Percentiles rank a stretch among this genome's conserved stretches.
These are phyloP conservation scores for Tachuris rubrigastra DNA, from an alignment of 2,113 vertebrate genomes.

Conservation along the genomic window DNA sequence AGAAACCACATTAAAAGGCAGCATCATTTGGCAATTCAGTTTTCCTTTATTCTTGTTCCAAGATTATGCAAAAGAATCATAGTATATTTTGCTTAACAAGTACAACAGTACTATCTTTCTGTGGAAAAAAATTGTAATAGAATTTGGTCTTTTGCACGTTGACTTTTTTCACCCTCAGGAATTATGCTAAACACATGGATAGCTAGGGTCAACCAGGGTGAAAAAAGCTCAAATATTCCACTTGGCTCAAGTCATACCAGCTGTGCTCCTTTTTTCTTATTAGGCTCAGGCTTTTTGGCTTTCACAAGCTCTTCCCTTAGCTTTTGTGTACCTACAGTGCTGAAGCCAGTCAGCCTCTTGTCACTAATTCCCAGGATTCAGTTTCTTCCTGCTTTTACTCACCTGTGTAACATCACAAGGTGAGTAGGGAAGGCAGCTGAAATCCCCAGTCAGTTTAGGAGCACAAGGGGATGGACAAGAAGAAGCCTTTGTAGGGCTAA, in stretches of 20 bases:
- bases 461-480: neutral
- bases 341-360: neutral
- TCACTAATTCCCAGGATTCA: neutral
- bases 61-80: neutral
- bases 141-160: neutral
- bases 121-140: neutral
- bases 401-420: neutral
- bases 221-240: conserved; percentile 34
- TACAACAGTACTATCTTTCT: neutral
- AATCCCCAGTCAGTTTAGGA: neutral
- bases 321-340: neutral
- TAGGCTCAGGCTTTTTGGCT: conserved; percentile 2
- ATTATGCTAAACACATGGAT: neutral
- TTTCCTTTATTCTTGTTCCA: conserved; percentile 14
- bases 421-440: neutral
- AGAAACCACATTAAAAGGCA: conserved; percentile 23
- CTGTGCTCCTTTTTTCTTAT: conserved; percentile 52
- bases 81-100: neutral
- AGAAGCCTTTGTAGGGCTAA: neutral
- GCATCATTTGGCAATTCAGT: neutral
- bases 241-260: conserved; percentile 28
- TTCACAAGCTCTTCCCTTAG: neutral
- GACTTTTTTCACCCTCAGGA: neutral
- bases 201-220: conserved; percentile 41
- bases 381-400: neutral